A percentile compares a stretch with the other conserved stretches of the same genome.
phyloP scores from a whole-genome alignment of 2,797 vertebrate species.

The Chelon auratus region DNA sequence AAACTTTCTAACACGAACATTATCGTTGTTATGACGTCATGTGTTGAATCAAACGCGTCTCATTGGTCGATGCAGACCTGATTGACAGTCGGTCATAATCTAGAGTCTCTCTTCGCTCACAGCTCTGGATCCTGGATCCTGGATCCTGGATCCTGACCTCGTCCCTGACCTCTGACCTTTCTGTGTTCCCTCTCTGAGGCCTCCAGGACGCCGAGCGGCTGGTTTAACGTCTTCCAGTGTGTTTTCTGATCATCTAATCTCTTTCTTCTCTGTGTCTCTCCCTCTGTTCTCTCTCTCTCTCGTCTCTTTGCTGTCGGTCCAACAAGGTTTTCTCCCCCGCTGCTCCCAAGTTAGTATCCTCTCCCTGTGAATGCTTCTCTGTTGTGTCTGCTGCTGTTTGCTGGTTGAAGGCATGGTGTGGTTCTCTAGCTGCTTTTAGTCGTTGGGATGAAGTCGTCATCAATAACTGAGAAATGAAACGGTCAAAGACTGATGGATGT shows the following conservation, averaged over 20 bases:
- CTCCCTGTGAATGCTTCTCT: slow-evolving; percentile 55
- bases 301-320: slow-evolving; percentile 38
- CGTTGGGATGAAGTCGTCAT: too few relatives aligned
- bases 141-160: too few relatives aligned
- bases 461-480: too few relatives aligned
- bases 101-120: too few relatives aligned
- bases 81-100: too few relatives aligned
- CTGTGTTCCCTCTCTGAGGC: background rate
- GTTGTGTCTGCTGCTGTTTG: slow-evolving; percentile 38
- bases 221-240: background rate
- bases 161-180: too few relatives aligned
- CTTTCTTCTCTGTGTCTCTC: slow-evolving; percentile 19
- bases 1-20: too few relatives aligned
- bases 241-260: slow-evolving; percentile 10
- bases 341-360: slow-evolving; percentile 93
- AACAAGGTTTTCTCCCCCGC: slow-evolving; percentile 90
- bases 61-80: too few relatives aligned
- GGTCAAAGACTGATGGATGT: too few relatives aligned
- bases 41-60: too few relatives aligned
- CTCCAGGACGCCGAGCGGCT: background rate
- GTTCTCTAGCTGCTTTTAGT: background rate
- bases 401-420: slow-evolving; percentile 48
- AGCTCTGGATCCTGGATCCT: too few relatives aligned
- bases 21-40: too few relatives aligned
- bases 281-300: slow-evolving; percentile 1